Percentiles rank a stretch among this genome's conserved stretches.
phyloP scores from a whole-genome alignment of 2,888 invertebrate genomes.

The Hololepta plana region DNA sequence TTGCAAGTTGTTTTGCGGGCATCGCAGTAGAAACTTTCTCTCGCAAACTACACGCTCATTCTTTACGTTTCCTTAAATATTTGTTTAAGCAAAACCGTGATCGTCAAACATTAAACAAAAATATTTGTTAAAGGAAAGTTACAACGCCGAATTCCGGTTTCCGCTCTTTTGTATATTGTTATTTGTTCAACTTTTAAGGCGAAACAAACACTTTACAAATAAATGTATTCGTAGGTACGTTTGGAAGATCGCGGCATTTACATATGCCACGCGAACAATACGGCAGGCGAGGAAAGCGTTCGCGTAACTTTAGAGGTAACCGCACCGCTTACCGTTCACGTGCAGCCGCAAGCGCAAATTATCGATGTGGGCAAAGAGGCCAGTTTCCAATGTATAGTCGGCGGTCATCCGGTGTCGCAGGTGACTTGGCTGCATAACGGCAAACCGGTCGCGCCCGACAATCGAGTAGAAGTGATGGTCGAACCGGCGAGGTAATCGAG shows the following conservation, averaged over 20 bases:
- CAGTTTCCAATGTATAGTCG: constrained; percentile 70
- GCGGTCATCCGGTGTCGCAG: constrained; percentile 68
- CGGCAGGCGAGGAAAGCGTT: constrained; percentile 65
- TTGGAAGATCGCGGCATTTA: constrained; percentile 73
- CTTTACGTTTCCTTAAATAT: too few species aligned
- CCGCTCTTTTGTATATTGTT: too few species aligned
- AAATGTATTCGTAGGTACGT: constrained; percentile 28
- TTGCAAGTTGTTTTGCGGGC: too few species aligned
- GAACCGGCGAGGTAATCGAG: constrained; percentile 24
- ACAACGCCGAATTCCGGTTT: too few species aligned
- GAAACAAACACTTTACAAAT: too few species aligned
- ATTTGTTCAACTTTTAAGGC: too few species aligned
- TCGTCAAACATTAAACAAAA: too few species aligned
- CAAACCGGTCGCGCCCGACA: constrained; percentile 26
- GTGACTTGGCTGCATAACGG: constrained; percentile 62
- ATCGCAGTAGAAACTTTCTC: too few species aligned
- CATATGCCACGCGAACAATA: constrained; percentile 81
- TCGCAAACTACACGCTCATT: too few species aligned
- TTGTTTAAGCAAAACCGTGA: too few species aligned
- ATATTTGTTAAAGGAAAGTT: too few species aligned
- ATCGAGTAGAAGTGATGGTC: constrained; percentile 21
- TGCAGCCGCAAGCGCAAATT: constrained; percentile 59
- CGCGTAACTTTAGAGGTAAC: constrained; percentile 62
- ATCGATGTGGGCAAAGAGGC: constrained; percentile 74
- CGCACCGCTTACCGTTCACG: constrained; percentile 62